Percentiles rank a stretch among this genome's conserved stretches.
These are phyloP conservation scores for Sinocyclocheilus grahami DNA, from an alignment of 2,113 vertebrate genomes.

Conservation along the genomic window DNA sequence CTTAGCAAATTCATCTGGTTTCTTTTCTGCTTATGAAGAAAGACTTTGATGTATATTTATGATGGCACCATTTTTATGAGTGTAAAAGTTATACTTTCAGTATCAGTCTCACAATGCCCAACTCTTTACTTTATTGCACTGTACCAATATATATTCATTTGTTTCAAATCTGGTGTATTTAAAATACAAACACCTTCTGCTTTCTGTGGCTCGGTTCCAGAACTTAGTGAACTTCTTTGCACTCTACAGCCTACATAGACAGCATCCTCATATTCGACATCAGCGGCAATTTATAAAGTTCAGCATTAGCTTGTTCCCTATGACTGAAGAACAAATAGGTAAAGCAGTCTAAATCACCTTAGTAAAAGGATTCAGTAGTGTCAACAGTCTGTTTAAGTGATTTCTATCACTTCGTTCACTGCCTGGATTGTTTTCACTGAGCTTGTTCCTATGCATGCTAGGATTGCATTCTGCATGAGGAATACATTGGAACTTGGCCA, in stretches of 20 bases:
- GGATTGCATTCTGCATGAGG: neutral
- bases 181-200: slow-evolving; percentile 1
- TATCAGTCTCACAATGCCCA: neutral
- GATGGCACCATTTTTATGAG: neutral
- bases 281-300: neutral
- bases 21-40: neutral
- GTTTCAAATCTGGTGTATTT: neutral
- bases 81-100: neutral
- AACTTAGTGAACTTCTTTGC: neutral
- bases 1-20: neutral
- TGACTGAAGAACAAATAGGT: neutral
- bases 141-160: neutral
- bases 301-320: neutral
- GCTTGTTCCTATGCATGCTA: neutral
- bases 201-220: neutral
- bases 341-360: neutral
- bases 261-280: neutral
- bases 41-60: neutral
- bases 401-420: neutral
- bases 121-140: neutral
- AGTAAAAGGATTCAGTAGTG: neutral
- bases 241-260: neutral
- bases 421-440: neutral
- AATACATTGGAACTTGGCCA: neutral
- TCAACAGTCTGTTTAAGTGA: neutral